These are phyloP conservation scores for Lasioglossum malachurum DNA, from an alignment of 2,888 invertebrate genomes.

Conservation along the genomic window DNA sequence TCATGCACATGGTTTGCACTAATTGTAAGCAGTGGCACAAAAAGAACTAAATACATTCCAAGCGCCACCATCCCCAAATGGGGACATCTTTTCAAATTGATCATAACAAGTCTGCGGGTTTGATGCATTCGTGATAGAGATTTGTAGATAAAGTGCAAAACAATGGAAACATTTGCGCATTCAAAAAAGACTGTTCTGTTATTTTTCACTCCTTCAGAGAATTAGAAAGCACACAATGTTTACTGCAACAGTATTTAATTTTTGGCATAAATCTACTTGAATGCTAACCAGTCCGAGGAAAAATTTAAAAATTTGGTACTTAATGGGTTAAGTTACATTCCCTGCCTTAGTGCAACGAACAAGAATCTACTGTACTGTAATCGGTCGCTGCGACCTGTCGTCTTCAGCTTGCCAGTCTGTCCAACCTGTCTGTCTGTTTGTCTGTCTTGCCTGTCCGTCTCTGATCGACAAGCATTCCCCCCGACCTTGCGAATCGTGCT, in stretches of 20 bases:
- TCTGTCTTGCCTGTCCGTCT: conserved; percentile 18
- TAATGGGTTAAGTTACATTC: neutral
- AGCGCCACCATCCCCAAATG: neutral
- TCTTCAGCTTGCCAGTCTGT: neutral
- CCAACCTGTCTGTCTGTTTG: neutral
- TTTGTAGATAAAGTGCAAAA: too few species aligned
- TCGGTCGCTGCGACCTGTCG: neutral
- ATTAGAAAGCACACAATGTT: too few species aligned
- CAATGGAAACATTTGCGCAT: too few species aligned
- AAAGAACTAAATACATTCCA: neutral
- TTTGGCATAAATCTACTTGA: too few species aligned
- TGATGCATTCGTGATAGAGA: too few species aligned
- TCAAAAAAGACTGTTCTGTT: too few species aligned
- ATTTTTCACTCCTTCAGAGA: too few species aligned
- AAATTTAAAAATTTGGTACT: neutral
- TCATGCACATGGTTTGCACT: neutral
- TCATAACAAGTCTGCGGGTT: neutral
- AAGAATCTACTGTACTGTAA: neutral
- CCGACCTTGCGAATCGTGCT: conserved; percentile 26
- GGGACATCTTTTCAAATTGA: neutral
- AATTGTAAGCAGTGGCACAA: neutral
- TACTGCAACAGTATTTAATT: too few species aligned
- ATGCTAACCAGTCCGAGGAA: too few species aligned
- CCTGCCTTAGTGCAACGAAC: neutral
- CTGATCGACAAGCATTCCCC: conserved; percentile 34